Evolutionary conservation across 2,888 invertebrate genomes (phyloP).

Genomic region (Harpalus rubripes): DNA sequence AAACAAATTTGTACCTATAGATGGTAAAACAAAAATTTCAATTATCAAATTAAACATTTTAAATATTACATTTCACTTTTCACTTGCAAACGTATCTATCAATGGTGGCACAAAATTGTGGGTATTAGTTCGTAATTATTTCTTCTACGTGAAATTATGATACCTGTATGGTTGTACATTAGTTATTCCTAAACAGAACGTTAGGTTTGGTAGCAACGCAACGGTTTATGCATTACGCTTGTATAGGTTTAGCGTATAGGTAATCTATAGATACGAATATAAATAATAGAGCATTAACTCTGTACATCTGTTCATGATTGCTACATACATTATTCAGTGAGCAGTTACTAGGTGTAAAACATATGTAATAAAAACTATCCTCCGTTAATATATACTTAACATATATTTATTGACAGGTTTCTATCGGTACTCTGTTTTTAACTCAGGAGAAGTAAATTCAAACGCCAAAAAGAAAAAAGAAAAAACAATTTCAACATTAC

Average conservation of each 20-base stretch:
- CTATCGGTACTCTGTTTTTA: no score
- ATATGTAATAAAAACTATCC: constrained; percentile 4
- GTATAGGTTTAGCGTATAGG: neutral
- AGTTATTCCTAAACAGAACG: neutral
- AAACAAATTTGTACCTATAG: no score
- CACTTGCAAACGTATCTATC: no score
- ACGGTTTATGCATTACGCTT: neutral
- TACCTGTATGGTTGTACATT: neutral
- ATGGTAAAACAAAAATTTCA: no score
- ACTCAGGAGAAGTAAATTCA: no score
- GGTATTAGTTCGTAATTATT: neutral
- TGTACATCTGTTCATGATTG: constrained; percentile 11
- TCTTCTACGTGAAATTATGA: neutral
- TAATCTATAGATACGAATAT: constrained; percentile 12
- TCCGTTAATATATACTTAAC: neutral
- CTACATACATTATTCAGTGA: constrained; percentile 15
- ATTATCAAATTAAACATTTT: no score
- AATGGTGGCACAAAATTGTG: no score
- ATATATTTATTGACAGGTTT: neutral
- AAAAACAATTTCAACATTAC: no score
- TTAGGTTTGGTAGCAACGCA: neutral
- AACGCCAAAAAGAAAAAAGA: no score
- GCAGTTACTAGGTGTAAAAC: constrained; percentile 20
- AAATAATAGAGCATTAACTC: constrained; percentile 16
- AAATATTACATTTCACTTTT: no score